Percentiles rank a stretch among this genome's conserved stretches.
These are phyloP conservation scores for Cyclopterus lumpus DNA, from an alignment of 2,797 vertebrate species.

Conservation along the genomic window DNA sequence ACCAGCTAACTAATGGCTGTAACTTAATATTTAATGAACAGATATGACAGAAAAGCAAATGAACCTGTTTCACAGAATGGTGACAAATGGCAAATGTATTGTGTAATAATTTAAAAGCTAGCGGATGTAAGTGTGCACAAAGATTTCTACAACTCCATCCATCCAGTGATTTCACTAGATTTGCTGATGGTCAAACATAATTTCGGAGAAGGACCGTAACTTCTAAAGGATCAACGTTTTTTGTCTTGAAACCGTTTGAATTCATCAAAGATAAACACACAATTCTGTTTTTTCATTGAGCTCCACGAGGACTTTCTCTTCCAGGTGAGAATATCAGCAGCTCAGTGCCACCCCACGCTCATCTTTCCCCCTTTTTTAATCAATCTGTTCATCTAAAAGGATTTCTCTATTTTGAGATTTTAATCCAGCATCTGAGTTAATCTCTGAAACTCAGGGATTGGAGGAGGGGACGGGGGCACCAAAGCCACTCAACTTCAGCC, in stretches of 20 bases:
- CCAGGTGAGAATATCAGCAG: constrained; percentile 64
- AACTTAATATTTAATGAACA: not conserved
- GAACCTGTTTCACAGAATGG: not conserved
- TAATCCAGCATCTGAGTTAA: constrained; percentile 84
- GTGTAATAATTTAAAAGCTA: not conserved
- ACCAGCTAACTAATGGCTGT: not conserved
- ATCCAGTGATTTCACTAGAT: not conserved
- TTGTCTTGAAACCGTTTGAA: not conserved
- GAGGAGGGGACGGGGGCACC: constrained; percentile 66
- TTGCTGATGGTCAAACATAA: not conserved
- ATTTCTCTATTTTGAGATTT: constrained; percentile 86
- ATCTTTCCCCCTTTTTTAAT: constrained; percentile 76
- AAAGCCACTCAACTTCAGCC: constrained; percentile 76
- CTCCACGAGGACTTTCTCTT: constrained; percentile 5
- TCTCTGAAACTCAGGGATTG: constrained; percentile 80
- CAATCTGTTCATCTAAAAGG: constrained; percentile 80
- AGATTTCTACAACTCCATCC: not conserved
- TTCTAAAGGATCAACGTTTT: not conserved
- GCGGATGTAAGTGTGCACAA: not conserved
- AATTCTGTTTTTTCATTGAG: constrained; percentile 8
- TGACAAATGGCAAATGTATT: not conserved
- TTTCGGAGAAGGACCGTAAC: not conserved
- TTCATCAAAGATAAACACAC: not conserved
- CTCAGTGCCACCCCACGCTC: constrained; percentile 53
- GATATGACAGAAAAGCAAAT: not conserved